A percentile compares a stretch with the other conserved stretches of the same genome.
These are phyloP conservation scores for Latheticus oryzae DNA, from an alignment of 2,888 invertebrate genomes.

Conservation along the genomic window DNA sequence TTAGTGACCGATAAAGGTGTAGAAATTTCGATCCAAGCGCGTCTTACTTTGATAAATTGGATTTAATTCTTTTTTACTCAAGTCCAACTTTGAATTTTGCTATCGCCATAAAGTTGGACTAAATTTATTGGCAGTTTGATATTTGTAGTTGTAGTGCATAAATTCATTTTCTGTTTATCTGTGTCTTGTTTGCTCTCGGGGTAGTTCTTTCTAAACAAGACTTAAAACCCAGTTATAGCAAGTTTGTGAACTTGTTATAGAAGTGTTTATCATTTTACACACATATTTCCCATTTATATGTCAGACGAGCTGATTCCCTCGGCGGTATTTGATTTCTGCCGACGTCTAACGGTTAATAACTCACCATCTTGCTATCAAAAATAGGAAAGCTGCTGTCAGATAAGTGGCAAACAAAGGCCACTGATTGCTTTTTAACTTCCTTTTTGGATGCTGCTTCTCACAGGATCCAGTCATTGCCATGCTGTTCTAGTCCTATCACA, in stretches of 20 bases:
- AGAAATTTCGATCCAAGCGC: no score
- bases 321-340: conserved; percentile 39
- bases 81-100: no score
- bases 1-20: no score
- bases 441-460: conserved; percentile 27
- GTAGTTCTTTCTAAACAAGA: conserved; percentile 20
- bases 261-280: conserved; percentile 35
- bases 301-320: conserved; percentile 24
- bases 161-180: conserved; percentile 25
- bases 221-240: conserved; percentile 27
- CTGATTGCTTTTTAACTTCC: conserved; percentile 49
- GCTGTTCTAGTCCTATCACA: conserved; percentile 9
- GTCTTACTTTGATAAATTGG: no score
- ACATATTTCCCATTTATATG: conserved; percentile 39
- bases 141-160: conserved; percentile 14
- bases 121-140: conserved; percentile 11
- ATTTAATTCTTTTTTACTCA: no score
- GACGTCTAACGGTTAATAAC: conserved; percentile 39
- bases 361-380: conserved; percentile 37
- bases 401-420: conserved; percentile 49
- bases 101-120: no score
- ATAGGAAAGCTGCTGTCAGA: conserved; percentile 45
- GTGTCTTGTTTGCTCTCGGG: conserved; percentile 16
- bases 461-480: conserved; percentile 26
- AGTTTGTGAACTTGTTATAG: conserved; percentile 28